Evolutionary conservation across 2,888 invertebrate genomes (phyloP).

Genomic region (Callinectes sapidus): DNA sequence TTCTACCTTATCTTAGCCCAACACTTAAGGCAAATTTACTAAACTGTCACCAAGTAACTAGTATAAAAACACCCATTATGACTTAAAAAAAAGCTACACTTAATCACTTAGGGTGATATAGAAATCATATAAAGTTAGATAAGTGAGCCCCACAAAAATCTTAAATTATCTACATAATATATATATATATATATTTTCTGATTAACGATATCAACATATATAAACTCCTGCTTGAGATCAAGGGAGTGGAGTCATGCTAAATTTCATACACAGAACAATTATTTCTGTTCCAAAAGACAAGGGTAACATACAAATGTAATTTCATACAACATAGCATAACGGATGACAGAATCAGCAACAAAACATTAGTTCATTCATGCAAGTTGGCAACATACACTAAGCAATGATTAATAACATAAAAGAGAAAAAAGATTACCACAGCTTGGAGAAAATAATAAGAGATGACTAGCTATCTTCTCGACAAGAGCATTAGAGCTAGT

Average conservation of each 20-base stretch:
- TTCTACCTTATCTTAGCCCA: background rate
- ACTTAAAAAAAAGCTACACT: background rate
- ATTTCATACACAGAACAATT: background rate
- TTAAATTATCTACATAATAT: background rate
- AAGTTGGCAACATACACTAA: constrained; percentile 45
- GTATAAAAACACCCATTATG: background rate
- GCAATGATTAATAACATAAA: background rate
- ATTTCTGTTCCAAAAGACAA: background rate
- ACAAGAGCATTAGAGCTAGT: background rate
- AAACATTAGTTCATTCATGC: constrained; percentile 34
- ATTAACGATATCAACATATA: background rate
- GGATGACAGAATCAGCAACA: background rate
- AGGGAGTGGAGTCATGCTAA: background rate
- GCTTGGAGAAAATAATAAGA: background rate
- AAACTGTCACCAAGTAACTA: background rate
- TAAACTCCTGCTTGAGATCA: background rate
- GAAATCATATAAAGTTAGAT: background rate
- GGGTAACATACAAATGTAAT: background rate
- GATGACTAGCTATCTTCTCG: background rate
- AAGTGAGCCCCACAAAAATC: background rate
- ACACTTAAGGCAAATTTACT: background rate
- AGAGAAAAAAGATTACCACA: background rate
- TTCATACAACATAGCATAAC: constrained; percentile 20
- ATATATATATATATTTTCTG: background rate
- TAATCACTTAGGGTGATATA: background rate